Evolutionary conservation across 2,888 invertebrate genomes (phyloP).

Genomic region (Eustalomyia histrio): DNA sequence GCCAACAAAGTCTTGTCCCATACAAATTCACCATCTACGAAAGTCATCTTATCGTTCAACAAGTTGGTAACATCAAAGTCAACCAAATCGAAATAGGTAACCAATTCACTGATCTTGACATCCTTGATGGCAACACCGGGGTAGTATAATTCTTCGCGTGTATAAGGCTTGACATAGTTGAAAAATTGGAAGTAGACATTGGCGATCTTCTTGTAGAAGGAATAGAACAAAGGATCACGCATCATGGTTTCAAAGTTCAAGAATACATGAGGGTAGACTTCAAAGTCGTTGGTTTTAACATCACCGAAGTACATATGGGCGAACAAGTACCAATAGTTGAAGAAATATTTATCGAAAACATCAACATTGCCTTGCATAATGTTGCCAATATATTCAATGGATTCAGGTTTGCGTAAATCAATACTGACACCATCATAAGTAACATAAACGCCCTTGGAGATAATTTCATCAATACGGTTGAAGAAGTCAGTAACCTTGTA

Average conservation of each 20-base stretch:
- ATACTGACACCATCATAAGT: constrained; percentile 80
- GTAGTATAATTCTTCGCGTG: constrained; percentile 81
- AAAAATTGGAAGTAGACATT: constrained; percentile 82
- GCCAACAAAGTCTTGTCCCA: constrained; percentile 77
- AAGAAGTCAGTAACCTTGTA: constrained; percentile 74
- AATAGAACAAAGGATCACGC: constrained; percentile 86
- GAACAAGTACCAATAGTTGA: constrained; percentile 66
- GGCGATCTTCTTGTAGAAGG: constrained; percentile 83
- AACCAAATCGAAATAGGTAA: constrained; percentile 84
- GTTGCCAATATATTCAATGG: constrained; percentile 83
- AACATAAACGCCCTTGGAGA: constrained; percentile 79
- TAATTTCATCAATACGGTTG: constrained; percentile 79
- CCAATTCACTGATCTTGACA: constrained; percentile 83
- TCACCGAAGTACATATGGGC: constrained; percentile 63
- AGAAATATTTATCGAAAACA: constrained; percentile 63
- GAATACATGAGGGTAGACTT: constrained; percentile 82
- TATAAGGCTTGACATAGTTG: constrained; percentile 82
- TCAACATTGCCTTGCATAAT: constrained; percentile 82
- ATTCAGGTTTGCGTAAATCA: constrained; percentile 82
- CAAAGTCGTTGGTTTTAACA: constrained; percentile 62
- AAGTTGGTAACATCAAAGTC: constrained; percentile 81
- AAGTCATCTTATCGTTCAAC: constrained; percentile 67
- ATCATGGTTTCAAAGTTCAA: constrained; percentile 84
- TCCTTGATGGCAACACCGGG: constrained; percentile 83
- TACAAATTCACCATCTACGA: constrained; percentile 74